These are phyloP conservation scores for Synchiropus splendidus DNA, from an alignment of 2,113 vertebrate species.

Conservation along the genomic window DNA sequence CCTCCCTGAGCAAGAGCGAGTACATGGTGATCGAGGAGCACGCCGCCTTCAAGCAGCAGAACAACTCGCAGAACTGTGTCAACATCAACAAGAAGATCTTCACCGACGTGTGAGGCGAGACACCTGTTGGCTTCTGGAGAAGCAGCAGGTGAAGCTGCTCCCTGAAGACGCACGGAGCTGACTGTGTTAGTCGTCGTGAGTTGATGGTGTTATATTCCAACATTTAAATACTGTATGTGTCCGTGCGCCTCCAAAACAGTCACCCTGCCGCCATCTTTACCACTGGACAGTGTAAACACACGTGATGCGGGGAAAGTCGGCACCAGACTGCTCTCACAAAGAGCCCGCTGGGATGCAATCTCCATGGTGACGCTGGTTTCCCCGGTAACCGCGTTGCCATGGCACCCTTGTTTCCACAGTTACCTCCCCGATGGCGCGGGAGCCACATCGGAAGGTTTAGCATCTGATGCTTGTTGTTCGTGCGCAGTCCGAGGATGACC, in stretches of 20 bases:
- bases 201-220: conserved; percentile 18
- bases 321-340: conserved; percentile 73
- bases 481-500: too few relatives aligned
- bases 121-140: not conserved
- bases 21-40: conserved; percentile 94
- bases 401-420: conserved; percentile 80
- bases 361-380: conserved; percentile 87
- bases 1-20: conserved; percentile 92
- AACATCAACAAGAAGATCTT: conserved; percentile 96
- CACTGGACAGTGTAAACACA: conserved; percentile 25
- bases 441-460: conserved; percentile 45
- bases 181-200: conserved; percentile 4
- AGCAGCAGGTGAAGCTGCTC: too few relatives aligned
- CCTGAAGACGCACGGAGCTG: conserved; percentile 11
- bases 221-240: conserved; percentile 14
- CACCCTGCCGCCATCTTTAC: conserved; percentile 18
- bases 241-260: conserved; percentile 1
- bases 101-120: conserved; percentile 82
- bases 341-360: conserved; percentile 83
- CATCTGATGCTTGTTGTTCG: conserved; percentile 5
- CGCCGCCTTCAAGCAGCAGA: conserved; percentile 81
- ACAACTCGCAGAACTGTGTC: conserved; percentile 84
- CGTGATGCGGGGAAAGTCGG: conserved; percentile 28
- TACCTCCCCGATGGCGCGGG: conserved; percentile 82
- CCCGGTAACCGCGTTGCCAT: conserved; percentile 96